Conservation (phyloP, 2,888 invertebrate species). For the Catocala nupta region DNA sequence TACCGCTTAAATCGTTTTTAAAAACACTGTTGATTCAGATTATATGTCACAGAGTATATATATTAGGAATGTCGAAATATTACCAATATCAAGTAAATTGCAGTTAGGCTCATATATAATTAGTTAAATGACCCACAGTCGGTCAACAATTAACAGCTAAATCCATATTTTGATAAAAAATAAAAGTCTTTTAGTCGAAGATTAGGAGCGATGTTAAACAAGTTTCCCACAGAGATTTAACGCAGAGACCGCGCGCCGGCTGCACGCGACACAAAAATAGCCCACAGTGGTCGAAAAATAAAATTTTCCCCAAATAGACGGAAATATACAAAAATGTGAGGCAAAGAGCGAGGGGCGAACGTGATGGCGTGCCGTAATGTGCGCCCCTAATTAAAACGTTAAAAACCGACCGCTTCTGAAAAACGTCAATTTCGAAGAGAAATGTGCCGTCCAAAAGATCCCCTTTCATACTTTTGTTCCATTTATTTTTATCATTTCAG, state of each 20-base stretch:
- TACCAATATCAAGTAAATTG: too few species aligned
- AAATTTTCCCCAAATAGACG: slow-evolving; percentile 86
- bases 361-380: slow-evolving; percentile 86
- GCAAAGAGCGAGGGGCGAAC: slow-evolving; percentile 84
- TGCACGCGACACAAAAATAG: slow-evolving; percentile 86
- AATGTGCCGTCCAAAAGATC: slow-evolving; percentile 84
- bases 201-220: slow-evolving; percentile 65
- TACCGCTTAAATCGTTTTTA: slow-evolving; percentile 74
- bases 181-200: slow-evolving; percentile 51
- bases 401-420: slow-evolving; percentile 86
- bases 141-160: not conserved
- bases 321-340: slow-evolving; percentile 87
- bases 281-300: slow-evolving; percentile 86
- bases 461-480: slow-evolving; percentile 79
- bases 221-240: slow-evolving; percentile 87
- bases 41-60: slow-evolving; percentile 33
- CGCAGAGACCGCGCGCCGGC: slow-evolving; percentile 78
- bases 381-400: slow-evolving; percentile 88
- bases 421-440: slow-evolving; percentile 87
- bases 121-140: not conserved
- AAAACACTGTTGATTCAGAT: slow-evolving; percentile 56
- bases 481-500: slow-evolving; percentile 79
- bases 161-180: slow-evolving; percentile 31
- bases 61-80: too few species aligned
- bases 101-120: not conserved